A percentile compares a stretch with the other conserved stretches of the same genome.
Evolutionary conservation across 2,113 vertebrate species (phyloP).

Genomic region (Percopsis transmontana): DNA sequence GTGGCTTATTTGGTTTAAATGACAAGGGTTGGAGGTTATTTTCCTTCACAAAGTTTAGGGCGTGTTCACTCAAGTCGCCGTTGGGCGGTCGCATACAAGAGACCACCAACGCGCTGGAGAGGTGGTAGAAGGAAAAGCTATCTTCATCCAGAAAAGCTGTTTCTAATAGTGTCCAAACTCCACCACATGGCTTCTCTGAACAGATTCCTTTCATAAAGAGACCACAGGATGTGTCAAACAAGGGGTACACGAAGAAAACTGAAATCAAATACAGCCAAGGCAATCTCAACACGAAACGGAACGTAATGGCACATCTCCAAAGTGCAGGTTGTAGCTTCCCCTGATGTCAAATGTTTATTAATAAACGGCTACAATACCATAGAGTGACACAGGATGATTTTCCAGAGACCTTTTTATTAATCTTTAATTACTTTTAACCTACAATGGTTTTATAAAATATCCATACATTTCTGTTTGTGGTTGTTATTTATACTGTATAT

Average conservation of each 20-base stretch:
- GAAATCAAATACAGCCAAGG: conserved; percentile 8
- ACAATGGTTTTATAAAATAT: too few relatives aligned
- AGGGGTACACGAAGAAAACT: not conserved
- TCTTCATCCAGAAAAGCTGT: conserved; percentile 44
- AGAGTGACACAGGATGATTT: too few relatives aligned
- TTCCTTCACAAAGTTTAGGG: conserved; percentile 16
- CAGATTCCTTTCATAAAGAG: conserved; percentile 16
- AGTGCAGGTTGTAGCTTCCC: too few relatives aligned
- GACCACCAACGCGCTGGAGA: conserved; percentile 49
- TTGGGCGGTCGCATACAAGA: conserved; percentile 11
- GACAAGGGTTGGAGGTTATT: conserved; percentile 7
- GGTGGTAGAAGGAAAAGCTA: conserved; percentile 29
- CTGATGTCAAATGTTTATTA: too few relatives aligned
- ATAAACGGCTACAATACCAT: too few relatives aligned
- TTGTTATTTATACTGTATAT: too few relatives aligned
- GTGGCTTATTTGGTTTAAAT: not conserved
- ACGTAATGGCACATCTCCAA: not conserved
- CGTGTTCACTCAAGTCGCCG: conserved; percentile 26
- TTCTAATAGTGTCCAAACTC: conserved; percentile 28
- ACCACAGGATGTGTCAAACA: conserved; percentile 21
- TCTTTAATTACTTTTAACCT: too few relatives aligned
- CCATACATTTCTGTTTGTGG: too few relatives aligned
- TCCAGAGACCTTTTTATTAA: too few relatives aligned
- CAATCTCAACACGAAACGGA: not conserved
- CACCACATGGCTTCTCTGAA: conserved; percentile 36